Percentiles rank a stretch among this genome's conserved stretches.
These are phyloP conservation scores for Sebastes aleutianus DNA, from an alignment of 2,797 vertebrate genomes.

Conservation along the genomic window DNA sequence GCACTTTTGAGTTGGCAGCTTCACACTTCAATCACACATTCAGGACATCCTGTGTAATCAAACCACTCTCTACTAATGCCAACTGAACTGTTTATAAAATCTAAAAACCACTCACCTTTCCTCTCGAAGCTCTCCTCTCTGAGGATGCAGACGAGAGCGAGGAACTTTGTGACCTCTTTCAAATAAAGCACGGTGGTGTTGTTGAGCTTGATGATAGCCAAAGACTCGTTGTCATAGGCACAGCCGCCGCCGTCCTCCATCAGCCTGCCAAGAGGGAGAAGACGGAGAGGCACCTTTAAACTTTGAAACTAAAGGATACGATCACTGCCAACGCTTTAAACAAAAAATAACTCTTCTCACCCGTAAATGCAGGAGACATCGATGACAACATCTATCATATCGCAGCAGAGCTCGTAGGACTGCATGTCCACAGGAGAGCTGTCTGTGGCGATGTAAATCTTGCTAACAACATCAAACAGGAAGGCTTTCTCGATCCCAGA, in stretches of 20 bases:
- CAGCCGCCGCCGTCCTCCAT: constrained; percentile 92
- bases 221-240: constrained; percentile 95
- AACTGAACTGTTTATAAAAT: neutral
- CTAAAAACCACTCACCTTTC: constrained; percentile 84
- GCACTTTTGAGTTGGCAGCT: neutral
- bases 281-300: neutral
- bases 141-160: constrained; percentile 96
- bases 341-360: constrained; percentile 76
- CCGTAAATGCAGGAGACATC: constrained; percentile 98
- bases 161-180: constrained; percentile 98
- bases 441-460: constrained; percentile 98
- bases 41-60: neutral
- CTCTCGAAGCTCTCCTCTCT: constrained; percentile 97
- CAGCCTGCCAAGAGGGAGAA: constrained; percentile 76
- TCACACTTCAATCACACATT: neutral
- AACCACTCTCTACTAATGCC: neutral
- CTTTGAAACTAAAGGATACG: no score
- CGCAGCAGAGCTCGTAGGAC: constrained; percentile 95
- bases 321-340: neutral
- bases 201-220: constrained; percentile 98
- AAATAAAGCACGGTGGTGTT: constrained; percentile 97
- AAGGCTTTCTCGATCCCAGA: constrained; percentile 98
- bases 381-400: constrained; percentile 98
- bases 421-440: constrained; percentile 98
- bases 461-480: constrained; percentile 96